Evolutionary conservation across 1,140 invertebrate species (phyloP).

Genomic region (Caenorhabditis brenneri): DNA sequence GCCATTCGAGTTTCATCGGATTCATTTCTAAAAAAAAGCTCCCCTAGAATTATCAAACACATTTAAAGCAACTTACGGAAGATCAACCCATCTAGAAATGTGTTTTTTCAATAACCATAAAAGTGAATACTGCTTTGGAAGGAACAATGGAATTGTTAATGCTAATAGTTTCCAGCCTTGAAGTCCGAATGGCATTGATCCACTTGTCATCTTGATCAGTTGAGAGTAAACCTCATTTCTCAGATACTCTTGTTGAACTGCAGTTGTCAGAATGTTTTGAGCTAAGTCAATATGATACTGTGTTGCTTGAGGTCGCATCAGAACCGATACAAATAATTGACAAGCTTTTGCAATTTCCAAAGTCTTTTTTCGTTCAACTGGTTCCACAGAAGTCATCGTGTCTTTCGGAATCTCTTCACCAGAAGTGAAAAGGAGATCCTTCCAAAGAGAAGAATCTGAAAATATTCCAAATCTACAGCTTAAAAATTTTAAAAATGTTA

Average conservation of each 20-base stretch:
- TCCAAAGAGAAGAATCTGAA: slow-evolving; percentile 56
- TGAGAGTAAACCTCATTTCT: slow-evolving; percentile 64
- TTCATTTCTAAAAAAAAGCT: slow-evolving; percentile 34
- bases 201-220: slow-evolving; percentile 60
- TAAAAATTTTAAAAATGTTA: background rate
- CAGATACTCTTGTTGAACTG: slow-evolving; percentile 53
- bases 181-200: slow-evolving; percentile 59
- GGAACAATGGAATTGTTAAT: slow-evolving; percentile 61
- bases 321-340: slow-evolving; percentile 62
- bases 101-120: slow-evolving; percentile 63
- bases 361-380: slow-evolving; percentile 59
- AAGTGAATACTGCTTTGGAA: slow-evolving; percentile 63
- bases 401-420: slow-evolving; percentile 60
- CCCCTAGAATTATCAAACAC: background rate
- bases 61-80: slow-evolving; percentile 42
- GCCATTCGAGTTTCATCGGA: slow-evolving; percentile 57
- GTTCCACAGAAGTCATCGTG: slow-evolving; percentile 58
- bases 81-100: slow-evolving; percentile 53
- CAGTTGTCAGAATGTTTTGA: slow-evolving; percentile 62
- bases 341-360: slow-evolving; percentile 60
- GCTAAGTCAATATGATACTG: slow-evolving; percentile 66
- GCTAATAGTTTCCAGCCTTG: slow-evolving; percentile 64
- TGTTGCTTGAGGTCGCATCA: slow-evolving; percentile 60
- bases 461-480: background rate
- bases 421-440: slow-evolving; percentile 59